Base-by-base conservation (phyloP, 2,888 invertebrate genomes). In the Lamellibrachia satsuma region DNA sequence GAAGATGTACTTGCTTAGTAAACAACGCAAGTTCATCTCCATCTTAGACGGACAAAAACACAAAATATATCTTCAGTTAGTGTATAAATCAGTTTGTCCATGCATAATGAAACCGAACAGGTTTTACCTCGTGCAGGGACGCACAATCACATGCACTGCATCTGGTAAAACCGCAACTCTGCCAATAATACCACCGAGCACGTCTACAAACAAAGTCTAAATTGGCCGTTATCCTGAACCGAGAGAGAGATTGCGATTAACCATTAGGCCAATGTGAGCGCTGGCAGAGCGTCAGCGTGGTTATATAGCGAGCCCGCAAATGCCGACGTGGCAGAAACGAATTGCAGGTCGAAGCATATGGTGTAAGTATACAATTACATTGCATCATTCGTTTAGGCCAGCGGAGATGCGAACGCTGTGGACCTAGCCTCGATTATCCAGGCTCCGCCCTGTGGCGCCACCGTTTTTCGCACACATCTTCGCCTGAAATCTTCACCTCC, bases 321-420 rank as follows among this genome's bases (percentile, higher is more conserved):
- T 22, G 75, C 75, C n/a, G 75, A 75, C 75, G 75, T 75, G 75
- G 75, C 75, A 75, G 22, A 22, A 57, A 75, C 75, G 15, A 22
- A 22, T 6, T n/a, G n/a, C 22, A 75, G n/a, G 22, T 15, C 75
- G 75, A 75, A 22, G 75, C 22, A 75, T 55, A 55, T 75, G 75
- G 75, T 75, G 75, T 4, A 75, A 75, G 15, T 11, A 15, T 75
- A 75, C n/a, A 75, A 75, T 75, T 22, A n/a, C 75, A 75, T 75
- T 75, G 75, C 75, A 75, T 75, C 75, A 75, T 75, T 75, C 75
- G 75, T 75, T n/a, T 75, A 75, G 75, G 75, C 75, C 75, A 11
- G 75, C 75, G 75, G 75, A 22, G 75, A 22, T 75, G n/a, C 3
- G 15, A 15, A n/a, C 75, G n/a, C 22, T 75, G 75, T 75, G 75